phyloP scores from a whole-genome alignment of 2,797 vertebrate species.

The Neoniphon sammara region DNA sequence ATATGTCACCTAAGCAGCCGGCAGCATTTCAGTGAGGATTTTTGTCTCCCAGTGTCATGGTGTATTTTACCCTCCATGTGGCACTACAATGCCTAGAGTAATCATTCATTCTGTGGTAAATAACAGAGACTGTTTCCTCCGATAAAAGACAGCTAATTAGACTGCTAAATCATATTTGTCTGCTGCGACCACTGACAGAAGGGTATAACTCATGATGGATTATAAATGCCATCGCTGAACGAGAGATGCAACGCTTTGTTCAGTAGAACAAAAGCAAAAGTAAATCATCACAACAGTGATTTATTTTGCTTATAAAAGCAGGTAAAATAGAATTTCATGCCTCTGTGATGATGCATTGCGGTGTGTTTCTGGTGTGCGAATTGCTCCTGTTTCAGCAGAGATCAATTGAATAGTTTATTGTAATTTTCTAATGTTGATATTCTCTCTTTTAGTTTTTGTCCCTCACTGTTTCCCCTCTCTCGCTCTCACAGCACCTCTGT shows the following conservation, averaged over 20 bases:
- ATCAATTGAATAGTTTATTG: slow-evolving; percentile 14
- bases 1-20: slow-evolving; percentile 15
- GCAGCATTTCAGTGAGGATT: neutral
- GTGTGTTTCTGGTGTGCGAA: slow-evolving; percentile 6
- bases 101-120: slow-evolving; percentile 42
- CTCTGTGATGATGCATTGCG: slow-evolving; percentile 34
- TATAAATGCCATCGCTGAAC: slow-evolving; percentile 51
- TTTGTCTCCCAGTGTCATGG: slow-evolving; percentile 30
- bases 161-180: slow-evolving; percentile 64
- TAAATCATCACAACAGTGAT: slow-evolving; percentile 43
- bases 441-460: slow-evolving; percentile 12
- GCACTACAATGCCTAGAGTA: slow-evolving; percentile 13
- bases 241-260: slow-evolving; percentile 43
- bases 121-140: slow-evolving; percentile 39
- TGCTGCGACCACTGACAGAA: slow-evolving; percentile 41
- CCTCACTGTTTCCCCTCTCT: neutral
- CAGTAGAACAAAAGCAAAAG: slow-evolving; percentile 35
- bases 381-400: slow-evolving; percentile 14
- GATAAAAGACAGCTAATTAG: slow-evolving; percentile 64
- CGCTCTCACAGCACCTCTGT: slow-evolving; percentile 86
- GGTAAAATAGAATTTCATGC: slow-evolving; percentile 39
- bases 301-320: slow-evolving; percentile 45
- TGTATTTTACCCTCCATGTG: slow-evolving; percentile 19
- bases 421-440: slow-evolving; percentile 5
- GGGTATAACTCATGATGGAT: slow-evolving; percentile 51